phyloP scores from a whole-genome alignment of 35 echinoderm and acorn worm species.

The Nesometra sesokonis region DNA sequence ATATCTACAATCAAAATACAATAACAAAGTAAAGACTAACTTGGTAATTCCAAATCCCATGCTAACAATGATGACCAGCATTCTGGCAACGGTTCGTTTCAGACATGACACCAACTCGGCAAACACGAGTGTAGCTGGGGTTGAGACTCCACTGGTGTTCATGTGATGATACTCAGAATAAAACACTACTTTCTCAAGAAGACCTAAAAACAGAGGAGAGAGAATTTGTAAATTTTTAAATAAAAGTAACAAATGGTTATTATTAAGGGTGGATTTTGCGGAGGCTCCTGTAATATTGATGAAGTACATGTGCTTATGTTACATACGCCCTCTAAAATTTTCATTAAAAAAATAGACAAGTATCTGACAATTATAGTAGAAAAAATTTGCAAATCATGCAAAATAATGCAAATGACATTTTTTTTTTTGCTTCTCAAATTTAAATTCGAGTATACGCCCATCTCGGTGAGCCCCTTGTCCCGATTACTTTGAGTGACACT shows the following conservation, averaged over 20 bases:
- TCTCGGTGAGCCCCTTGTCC: no score
- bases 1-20: background rate
- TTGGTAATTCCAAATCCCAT: slow-evolving; percentile 85
- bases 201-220: slow-evolving; percentile 19
- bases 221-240: background rate
- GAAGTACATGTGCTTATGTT: no score
- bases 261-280: background rate
- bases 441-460: no score
- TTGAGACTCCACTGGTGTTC: slow-evolving; percentile 38
- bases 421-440: no score
- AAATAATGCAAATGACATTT: no score
- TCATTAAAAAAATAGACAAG: no score
- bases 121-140: slow-evolving; percentile 42
- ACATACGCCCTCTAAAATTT: no score
- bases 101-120: slow-evolving; percentile 58
- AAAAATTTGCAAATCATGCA: no score
- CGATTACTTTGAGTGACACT: no score
- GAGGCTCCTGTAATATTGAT: no score
- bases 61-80: slow-evolving; percentile 84
- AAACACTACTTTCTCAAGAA: slow-evolving; percentile 88
- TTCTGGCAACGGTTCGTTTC: slow-evolving; percentile 66
- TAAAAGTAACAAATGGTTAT: background rate
- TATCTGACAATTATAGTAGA: no score
- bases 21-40: slow-evolving; percentile 27
- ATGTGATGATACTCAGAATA: slow-evolving; percentile 72